Conservation (phyloP, 2,797 vertebrate genomes). For the Halcyon smyrnensis region DNA sequence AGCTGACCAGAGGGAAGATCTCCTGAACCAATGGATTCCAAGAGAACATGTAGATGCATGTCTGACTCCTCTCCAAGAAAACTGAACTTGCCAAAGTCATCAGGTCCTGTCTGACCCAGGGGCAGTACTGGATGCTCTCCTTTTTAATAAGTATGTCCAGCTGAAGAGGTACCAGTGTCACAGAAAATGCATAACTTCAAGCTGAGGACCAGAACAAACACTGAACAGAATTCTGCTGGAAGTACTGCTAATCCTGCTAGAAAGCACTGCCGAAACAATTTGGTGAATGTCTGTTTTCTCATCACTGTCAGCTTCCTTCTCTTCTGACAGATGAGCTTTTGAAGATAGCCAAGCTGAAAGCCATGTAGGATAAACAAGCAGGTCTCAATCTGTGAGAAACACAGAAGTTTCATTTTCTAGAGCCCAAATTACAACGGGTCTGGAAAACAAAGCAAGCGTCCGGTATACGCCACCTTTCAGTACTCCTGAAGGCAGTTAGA, state of each 20-base stretch:
- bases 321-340: conserved; percentile 62
- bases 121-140: neutral
- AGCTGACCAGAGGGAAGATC: conserved; percentile 35
- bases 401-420: conserved; percentile 32
- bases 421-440: neutral
- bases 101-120: neutral
- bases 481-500: neutral
- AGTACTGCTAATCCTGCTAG: conserved; percentile 15
- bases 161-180: neutral
- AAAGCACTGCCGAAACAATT: conserved; percentile 40
- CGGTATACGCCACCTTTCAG: neutral
- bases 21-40: conserved; percentile 38
- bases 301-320: conserved; percentile 60
- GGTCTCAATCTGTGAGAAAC: conserved; percentile 42
- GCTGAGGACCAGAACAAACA: conserved; percentile 2
- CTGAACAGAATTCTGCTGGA: neutral
- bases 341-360: conserved; percentile 64
- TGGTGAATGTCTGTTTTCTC: conserved; percentile 55
- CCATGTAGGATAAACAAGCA: conserved; percentile 62
- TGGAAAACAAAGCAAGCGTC: conserved; percentile 36
- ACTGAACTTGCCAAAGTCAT: neutral
- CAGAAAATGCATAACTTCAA: neutral
- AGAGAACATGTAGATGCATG: neutral
- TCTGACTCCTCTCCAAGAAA: conserved; percentile 23
- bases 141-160: neutral